Conservation (phyloP, 2,888 invertebrate genomes). For the Cryptus armator region DNA sequence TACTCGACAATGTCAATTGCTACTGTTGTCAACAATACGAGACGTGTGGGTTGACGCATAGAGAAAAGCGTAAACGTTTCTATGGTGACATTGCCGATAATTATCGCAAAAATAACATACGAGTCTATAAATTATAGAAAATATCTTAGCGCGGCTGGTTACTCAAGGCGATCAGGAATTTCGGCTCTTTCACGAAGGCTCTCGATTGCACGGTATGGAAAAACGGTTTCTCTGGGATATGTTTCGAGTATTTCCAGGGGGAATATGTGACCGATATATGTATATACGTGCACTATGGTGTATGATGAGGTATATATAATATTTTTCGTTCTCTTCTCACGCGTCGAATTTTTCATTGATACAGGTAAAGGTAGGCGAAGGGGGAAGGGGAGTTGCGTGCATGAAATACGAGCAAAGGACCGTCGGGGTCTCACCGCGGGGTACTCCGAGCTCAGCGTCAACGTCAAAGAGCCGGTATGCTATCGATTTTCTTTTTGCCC, state of each 20-base stretch:
- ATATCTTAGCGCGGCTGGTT: not conserved
- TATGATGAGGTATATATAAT: slow-evolving; percentile 5
- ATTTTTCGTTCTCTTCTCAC: slow-evolving; percentile 29
- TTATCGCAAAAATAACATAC: not conserved
- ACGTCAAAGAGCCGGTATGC: slow-evolving; percentile 39
- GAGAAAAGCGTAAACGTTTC: not conserved
- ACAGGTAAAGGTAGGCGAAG: not conserved
- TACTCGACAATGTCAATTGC: not conserved
- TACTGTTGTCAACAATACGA: too few relatives aligned
- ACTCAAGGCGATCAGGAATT: not conserved
- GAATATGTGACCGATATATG: not conserved
- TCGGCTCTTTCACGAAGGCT: not conserved
- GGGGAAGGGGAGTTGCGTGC: slow-evolving; percentile 31
- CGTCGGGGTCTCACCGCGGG: slow-evolving; percentile 25
- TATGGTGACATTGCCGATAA: not conserved
- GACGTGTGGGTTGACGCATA: too few relatives aligned
- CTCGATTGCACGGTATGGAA: not conserved
- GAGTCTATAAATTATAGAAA: not conserved
- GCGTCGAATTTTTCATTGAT: slow-evolving; percentile 46
- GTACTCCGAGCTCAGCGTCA: slow-evolving; percentile 17
- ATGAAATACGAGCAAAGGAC: slow-evolving; percentile 47
- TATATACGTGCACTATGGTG: not conserved
- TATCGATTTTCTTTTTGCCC: slow-evolving; percentile 30
- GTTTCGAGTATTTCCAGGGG: not conserved
- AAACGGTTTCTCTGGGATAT: slow-evolving; percentile 4